A percentile compares a stretch with the other conserved stretches of the same genome.
These are phyloP conservation scores for Eleutherodactylus coqui DNA, from an alignment of 2,797 vertebrate species.

Conservation along the genomic window DNA sequence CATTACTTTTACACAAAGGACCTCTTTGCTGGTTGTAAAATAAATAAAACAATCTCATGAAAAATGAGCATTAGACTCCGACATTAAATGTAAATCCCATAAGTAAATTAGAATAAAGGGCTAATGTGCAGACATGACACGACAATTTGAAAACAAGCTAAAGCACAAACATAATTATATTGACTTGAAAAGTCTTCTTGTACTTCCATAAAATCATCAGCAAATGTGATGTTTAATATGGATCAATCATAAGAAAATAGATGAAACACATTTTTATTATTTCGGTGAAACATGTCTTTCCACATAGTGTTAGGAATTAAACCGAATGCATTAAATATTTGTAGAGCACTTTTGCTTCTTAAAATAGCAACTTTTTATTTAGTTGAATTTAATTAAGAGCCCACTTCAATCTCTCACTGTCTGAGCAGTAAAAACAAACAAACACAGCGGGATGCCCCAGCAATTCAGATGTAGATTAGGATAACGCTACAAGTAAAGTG, in stretches of 20 bases:
- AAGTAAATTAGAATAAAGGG: constrained; percentile 32
- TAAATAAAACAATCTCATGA: constrained; percentile 29
- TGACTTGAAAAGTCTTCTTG: constrained; percentile 11
- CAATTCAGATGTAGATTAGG: constrained; percentile 39
- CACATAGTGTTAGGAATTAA: background rate
- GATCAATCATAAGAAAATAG: constrained; percentile 21
- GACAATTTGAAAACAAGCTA: constrained; percentile 28
- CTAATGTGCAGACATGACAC: constrained; percentile 17
- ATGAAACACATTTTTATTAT: constrained; percentile 13
- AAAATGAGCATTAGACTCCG: constrained; percentile 18
- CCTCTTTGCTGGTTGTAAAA: constrained; percentile 12
- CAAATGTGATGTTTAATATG: constrained; percentile 11
- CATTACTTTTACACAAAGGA: constrained; percentile 24
- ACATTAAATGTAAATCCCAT: constrained; percentile 25
- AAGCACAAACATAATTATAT: constrained; percentile 29
- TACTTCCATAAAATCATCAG: constrained; percentile 5
- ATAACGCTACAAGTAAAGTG: constrained; percentile 7
- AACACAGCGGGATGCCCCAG: constrained; percentile 26
- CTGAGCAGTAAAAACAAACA: constrained; percentile 38
- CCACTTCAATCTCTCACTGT: constrained; percentile 44
- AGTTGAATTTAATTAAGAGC: constrained; percentile 38
- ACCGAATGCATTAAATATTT: background rate
- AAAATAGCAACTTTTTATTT: constrained; percentile 29
- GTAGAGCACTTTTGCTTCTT: background rate
- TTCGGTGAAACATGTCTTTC: constrained; percentile 5